Evolutionary conservation across 30 jellyfish, hydroid and myxozoan species (phyloP), one percentile per base, ranked within the genome.

Genomic region (Cassiopea andromeda): DNA sequence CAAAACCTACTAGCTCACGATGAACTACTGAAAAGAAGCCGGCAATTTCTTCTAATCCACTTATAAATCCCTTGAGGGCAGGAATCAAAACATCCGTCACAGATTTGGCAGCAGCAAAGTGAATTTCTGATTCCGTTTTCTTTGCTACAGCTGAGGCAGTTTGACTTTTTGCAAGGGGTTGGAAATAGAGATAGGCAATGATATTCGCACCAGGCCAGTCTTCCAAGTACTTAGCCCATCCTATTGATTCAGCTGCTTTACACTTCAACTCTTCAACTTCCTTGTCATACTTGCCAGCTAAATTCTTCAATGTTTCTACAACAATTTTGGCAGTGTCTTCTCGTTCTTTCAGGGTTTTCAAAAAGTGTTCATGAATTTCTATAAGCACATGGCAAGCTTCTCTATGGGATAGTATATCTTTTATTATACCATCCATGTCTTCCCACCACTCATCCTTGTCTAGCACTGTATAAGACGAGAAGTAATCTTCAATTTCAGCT

Each of bases 391-490:
- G 18, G 19, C 68, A 64, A 16, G 66, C 50, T 17, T 80, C 50
- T 44, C n/a, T 68, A 68, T 80, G 57, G 27, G 38, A 8, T 18
- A 27, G 27, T 9, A 81, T 45, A 16, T 80, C 89, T 16, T 64
- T 89, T 10, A 77, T 86, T 57, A 86, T 75, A 69, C 58, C 93
- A 7, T 74, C 82, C 9, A 86, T 38, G 54, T 60, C 43, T 47
- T 86, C 88, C 88, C 93, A 75, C 93, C 93, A 86, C 45, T 86
- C 88, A 50, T 86, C 88, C 64, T 14, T 60, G 71, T 60, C 12
- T 8, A 86, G 64, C 13, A 64, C 82, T 14, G 19, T 48, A 73
- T 74, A 75, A 47, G 75, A 74, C 46, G 75, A 88, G 60, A 74
- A 86, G 50, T 74, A 86, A 46, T 60, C 88, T 5, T 50, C 60